Conservation (phyloP, 2,888 invertebrate species). For the Tribolium freemani region DNA sequence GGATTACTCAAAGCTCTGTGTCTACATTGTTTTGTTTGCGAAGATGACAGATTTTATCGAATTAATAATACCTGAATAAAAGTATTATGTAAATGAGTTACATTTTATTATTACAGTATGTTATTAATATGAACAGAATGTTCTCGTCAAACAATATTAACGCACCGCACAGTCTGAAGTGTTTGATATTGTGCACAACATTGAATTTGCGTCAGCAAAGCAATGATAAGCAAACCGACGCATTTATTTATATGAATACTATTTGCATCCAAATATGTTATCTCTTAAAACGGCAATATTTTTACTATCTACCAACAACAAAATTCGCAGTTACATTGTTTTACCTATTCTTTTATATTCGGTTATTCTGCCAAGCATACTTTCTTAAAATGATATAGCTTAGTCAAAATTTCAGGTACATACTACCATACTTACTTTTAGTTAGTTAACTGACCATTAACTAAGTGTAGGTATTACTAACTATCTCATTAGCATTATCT, state of each 20-base stretch:
- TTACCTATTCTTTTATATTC: too few species aligned
- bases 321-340: too few species aligned
- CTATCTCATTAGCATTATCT: too few species aligned
- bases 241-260: slow-evolving; percentile 13
- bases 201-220: slow-evolving; percentile 33
- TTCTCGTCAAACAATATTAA: slow-evolving; percentile 16
- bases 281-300: too few species aligned
- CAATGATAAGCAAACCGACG: slow-evolving; percentile 23
- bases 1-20: neutral
- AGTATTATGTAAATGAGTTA: neutral
- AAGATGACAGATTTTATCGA: neutral
- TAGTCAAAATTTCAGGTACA: too few species aligned
- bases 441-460: too few species aligned
- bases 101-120: slow-evolving; percentile 20
- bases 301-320: too few species aligned
- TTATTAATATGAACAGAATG: slow-evolving; percentile 20
- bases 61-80: neutral
- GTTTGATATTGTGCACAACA: slow-evolving; percentile 30
- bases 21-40: neutral
- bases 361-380: too few species aligned
- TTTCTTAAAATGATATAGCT: too few species aligned
- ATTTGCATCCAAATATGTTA: neutral
- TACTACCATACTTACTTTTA: too few species aligned
- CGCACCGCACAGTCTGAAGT: slow-evolving; percentile 18
- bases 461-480: too few species aligned